Evolutionary conservation across 2,888 invertebrate species (phyloP).

Genomic region (Volucella inflata): DNA sequence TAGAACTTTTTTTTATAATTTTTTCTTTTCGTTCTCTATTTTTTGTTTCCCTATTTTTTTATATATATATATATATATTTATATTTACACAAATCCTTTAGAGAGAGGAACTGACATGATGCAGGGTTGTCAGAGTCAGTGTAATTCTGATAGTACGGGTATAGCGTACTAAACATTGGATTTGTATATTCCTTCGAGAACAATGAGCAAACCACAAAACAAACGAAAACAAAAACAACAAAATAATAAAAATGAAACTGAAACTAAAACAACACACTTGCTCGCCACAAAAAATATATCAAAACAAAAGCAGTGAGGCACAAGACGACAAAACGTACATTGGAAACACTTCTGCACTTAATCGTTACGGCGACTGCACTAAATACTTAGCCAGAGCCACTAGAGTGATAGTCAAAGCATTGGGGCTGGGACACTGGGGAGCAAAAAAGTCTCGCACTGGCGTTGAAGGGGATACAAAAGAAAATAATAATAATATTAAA

Average conservation of each 20-base stretch:
- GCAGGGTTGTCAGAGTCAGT: neutral
- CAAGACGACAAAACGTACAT: constrained; percentile 4
- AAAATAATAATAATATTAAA: no score
- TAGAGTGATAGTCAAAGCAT: constrained; percentile 3
- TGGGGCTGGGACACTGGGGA: no score
- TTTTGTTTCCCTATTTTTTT: neutral
- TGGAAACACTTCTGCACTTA: constrained; percentile 50
- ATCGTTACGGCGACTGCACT: constrained; percentile 61
- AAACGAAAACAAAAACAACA: constrained; percentile 11
- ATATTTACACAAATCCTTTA: constrained; percentile 2
- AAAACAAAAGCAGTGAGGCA: constrained; percentile 54
- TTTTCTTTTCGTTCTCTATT: neutral
- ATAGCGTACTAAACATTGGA: constrained; percentile 9
- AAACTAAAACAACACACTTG: constrained; percentile 11
- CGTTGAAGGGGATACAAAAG: no score
- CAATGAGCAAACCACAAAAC: constrained; percentile 4
- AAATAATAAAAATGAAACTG: neutral
- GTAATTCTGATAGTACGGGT: neutral
- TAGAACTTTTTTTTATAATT: neutral
- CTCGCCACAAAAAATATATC: constrained; percentile 38
- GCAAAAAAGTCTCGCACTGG: no score
- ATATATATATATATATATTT: no score
- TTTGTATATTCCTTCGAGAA: constrained; percentile 19
- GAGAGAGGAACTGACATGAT: neutral
- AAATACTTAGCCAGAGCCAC: constrained; percentile 19